phyloP scores from a whole-genome alignment of 1,140 invertebrate genomes.

The Drosophila oshimai region DNA sequence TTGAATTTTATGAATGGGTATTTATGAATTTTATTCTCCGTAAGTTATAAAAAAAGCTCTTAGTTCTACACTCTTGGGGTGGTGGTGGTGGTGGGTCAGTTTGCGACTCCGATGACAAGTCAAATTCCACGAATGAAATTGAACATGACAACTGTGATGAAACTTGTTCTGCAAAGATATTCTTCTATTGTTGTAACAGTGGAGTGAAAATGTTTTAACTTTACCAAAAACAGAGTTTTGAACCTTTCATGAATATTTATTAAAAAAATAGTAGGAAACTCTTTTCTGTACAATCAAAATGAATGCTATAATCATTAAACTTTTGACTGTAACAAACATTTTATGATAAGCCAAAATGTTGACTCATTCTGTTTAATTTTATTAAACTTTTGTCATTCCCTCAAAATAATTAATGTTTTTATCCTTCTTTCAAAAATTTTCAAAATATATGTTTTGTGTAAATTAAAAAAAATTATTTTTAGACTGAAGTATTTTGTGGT shows the following conservation, averaged over 20 bases:
- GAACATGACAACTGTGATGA: conserved; percentile 75
- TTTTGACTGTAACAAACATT: no score
- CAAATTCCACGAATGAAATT: conserved; percentile 61
- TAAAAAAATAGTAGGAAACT: neutral
- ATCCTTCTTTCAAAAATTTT: no score
- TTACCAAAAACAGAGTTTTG: neutral
- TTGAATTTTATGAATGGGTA: conserved; percentile 81
- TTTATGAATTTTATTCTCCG: conserved; percentile 75
- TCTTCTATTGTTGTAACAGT: conserved; percentile 23
- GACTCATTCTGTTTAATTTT: no score
- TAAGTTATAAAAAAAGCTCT: conserved; percentile 53
- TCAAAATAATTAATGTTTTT: no score
- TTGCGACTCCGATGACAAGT: conserved; percentile 54
- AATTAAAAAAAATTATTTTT: neutral
- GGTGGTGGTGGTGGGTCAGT: neutral
- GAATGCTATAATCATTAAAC: no score
- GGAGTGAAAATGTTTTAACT: no score
- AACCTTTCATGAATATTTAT: neutral
- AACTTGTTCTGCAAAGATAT: conserved; percentile 53
- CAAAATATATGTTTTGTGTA: no score
- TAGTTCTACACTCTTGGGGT: conserved; percentile 39
- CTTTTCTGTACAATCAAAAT: no score
- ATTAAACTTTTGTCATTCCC: no score
- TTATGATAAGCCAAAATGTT: neutral
- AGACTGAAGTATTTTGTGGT: neutral